phyloP scores from a whole-genome alignment of 2,113 vertebrate genomes.

The Marmota flaviventris region DNA sequence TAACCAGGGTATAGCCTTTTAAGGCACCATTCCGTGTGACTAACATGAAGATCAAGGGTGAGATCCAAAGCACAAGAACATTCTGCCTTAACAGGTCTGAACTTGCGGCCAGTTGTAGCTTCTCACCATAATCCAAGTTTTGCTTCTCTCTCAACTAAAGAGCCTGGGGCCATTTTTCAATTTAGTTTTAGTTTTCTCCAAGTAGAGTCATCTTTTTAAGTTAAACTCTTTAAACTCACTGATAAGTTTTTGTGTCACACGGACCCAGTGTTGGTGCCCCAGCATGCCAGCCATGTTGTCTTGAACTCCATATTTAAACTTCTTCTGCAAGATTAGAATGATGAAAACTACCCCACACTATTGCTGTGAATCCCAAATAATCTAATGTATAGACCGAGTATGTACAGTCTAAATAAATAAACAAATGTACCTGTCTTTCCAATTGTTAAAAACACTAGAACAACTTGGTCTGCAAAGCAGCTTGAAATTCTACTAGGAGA shows the following conservation, averaged over 20 bases:
- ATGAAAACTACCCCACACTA: neutral
- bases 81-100: constrained; percentile 55
- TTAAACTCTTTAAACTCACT: neutral
- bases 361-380: neutral
- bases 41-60: constrained; percentile 64
- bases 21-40: constrained; percentile 1
- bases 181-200: neutral
- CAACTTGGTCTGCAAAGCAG: constrained; percentile 4
- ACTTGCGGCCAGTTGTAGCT: constrained; percentile 49
- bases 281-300: neutral
- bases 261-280: neutral
- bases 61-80: constrained; percentile 34
- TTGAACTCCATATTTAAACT: neutral
- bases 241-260: neutral
- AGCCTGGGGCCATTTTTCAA: neutral
- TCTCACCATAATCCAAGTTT: neutral
- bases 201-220: neutral
- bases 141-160: neutral
- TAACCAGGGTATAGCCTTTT: constrained; percentile 1
- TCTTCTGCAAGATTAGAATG: neutral
- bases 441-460: neutral
- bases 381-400: neutral
- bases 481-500: constrained; percentile 46
- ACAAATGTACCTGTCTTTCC: neutral
- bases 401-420: neutral